Evolutionary conservation across 2,113 vertebrate species (phyloP), one percentile per base, ranked within the genome.

Genomic region (Cephalophus harveyi): DNA sequence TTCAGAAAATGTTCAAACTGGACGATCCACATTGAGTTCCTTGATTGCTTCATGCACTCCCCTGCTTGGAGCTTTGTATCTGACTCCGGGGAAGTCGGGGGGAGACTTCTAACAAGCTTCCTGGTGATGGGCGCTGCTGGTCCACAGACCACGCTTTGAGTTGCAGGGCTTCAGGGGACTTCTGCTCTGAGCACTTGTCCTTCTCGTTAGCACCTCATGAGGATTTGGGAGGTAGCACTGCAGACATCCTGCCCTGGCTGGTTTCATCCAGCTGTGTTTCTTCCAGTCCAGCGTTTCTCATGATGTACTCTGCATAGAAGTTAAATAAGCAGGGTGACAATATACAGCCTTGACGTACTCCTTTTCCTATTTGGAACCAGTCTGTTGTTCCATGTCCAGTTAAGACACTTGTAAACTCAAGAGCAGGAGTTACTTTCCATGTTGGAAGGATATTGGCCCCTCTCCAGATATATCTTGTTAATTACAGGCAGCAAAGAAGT

Each of bases 81-180:
- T 14, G 2, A 76, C 52, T 28, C 15, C 5, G 1, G 54, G 14
- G 67, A 43, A n/a, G 7, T 27, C 2, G 0, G 25, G 30, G 16
- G 6, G 7, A 50, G 40, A 13, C 15, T 17, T 81, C 36, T 60
- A 86, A 57, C 36, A n/a, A 55, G 67, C 27, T 86, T 48, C 81
- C 57, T 1, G 2, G 43, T 14, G 55, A 89, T 16, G 10, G 6
- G 5, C 5, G 4, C 57, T 81, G 5, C 17, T 15, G 28, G 16
- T 60, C 23, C 23, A 40, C 1, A 27, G 57, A 28, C 28, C 33
- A 43, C 2, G 12, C n/a, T n/a, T 40, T 6, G 28, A 60, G 21
- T 14, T 28, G 0, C 25, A 46, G 52, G 46, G 23, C 9, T 62
- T 57, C 19, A 27, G 57, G 71, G n/a, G 23, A 91, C 19, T 55